Evolutionary conservation across 2,888 invertebrate species (phyloP), one percentile per base, ranked within the genome.

Genomic region (Drosophila algonquin): DNA sequence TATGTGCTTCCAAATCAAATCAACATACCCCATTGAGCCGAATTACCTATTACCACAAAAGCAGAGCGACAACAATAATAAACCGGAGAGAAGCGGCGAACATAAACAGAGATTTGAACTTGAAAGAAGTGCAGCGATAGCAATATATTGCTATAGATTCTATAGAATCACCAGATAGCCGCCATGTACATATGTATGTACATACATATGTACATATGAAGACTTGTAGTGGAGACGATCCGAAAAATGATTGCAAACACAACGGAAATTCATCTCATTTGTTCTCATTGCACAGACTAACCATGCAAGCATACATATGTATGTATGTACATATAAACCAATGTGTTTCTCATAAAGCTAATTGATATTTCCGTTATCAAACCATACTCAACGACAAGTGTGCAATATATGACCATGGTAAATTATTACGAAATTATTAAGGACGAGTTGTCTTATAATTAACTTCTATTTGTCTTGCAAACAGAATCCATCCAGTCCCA

Each of bases 381-480:
- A n/a, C 40, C 40, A 14, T 40, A 40, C 40, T 61, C 61, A 71
- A 69, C 53, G 45, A 16, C 64, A 64, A 61, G 67, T 48, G 59
- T 62, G 48, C 57, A 52, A 53, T 68, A 63, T 54, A 48, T 62
- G 52, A 48, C 53, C 63, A 63, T 63, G 55, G 55, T 48, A 67
- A 63, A 63, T 64, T 65, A 75, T 72, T 64, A 65, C 70, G 70
- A 69, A 69, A 57, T 62, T 71, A 63, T 72, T 63, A 63, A 46
- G 70, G 64, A 68, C 75, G 72, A 79, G 52, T 35, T 79, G 47
- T 75, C 50, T 53, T 57, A 73, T 75, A 84, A 84, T 84, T 77
- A 75, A 81, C 75, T 74, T 57, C 32, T 63, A 60, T 81, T 81
- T 77, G 77, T 63, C 35, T 51, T 63, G 77, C 45, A 71, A 81